Evolutionary conservation across 1,140 invertebrate genomes (phyloP).

Genomic region (Megalopta genalis): DNA sequence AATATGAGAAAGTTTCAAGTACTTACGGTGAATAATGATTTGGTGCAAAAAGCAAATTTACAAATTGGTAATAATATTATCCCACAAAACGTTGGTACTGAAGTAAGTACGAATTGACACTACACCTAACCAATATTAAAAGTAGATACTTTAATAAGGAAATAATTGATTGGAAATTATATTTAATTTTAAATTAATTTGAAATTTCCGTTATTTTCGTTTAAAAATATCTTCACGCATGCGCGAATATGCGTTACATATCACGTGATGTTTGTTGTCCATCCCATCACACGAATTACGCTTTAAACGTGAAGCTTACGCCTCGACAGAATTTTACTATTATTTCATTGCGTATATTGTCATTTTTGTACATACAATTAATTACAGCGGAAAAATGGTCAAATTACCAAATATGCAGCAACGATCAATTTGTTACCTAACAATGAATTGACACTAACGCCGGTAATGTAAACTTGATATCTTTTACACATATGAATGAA

Average conservation of each 20-base stretch:
- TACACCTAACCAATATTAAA: not conserved
- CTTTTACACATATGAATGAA: not conserved
- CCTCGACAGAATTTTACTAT: not conserved
- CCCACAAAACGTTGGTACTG: conserved; percentile 28
- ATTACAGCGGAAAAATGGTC: conserved; percentile 46
- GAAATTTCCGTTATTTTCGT: not conserved
- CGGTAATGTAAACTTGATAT: conserved; percentile 49
- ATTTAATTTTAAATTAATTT: not conserved
- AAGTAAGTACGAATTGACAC: conserved; percentile 46
- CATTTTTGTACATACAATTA: not conserved
- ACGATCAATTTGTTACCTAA: conserved; percentile 56
- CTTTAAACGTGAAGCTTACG: not conserved
- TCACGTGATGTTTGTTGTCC: not conserved
- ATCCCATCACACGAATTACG: not conserved
- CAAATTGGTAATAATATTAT: conserved; percentile 64
- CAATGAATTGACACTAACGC: conserved; percentile 62
- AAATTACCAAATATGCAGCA: conserved; percentile 51
- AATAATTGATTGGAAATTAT: not conserved
- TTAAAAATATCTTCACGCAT: not conserved
- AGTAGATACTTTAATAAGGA: not conserved
- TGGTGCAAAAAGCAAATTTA: conserved; percentile 57
- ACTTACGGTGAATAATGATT: conserved; percentile 59
- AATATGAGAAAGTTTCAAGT: conserved; percentile 61
- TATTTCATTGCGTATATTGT: not conserved
- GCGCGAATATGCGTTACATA: not conserved